Percentiles rank a stretch among this genome's conserved stretches.
Evolutionary conservation across 2,113 vertebrate species (phyloP).

Genomic region (Synodontis membranacea): DNA sequence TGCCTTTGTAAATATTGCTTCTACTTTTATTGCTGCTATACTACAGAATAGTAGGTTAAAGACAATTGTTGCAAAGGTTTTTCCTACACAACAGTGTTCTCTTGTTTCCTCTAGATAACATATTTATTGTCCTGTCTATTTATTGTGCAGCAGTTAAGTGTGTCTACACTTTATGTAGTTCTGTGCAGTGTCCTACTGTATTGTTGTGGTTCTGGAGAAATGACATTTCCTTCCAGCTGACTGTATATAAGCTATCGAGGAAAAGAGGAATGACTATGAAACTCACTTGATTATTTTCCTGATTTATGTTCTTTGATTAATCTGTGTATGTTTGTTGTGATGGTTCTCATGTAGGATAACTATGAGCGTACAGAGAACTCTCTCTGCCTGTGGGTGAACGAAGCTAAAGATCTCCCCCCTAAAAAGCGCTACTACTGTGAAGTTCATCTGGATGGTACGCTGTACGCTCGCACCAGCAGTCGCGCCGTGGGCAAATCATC

Average conservation of each 20-base stretch:
- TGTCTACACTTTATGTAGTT: not conserved
- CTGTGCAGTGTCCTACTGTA: not conserved
- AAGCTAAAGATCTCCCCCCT: conserved; percentile 83
- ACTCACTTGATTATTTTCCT: not conserved
- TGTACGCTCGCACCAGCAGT: conserved; percentile 84
- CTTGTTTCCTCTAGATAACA: too few relatives aligned
- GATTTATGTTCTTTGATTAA: not conserved
- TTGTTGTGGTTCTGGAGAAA: not conserved
- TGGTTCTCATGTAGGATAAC: conserved; percentile 77
- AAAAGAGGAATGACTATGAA: not conserved
- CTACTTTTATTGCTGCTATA: not conserved
- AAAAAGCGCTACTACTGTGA: conserved; percentile 81
- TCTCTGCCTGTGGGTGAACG: conserved; percentile 88
- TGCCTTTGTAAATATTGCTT: not conserved
- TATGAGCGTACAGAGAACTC: conserved; percentile 82
- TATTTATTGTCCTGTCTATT: not conserved
- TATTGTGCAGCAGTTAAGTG: not conserved
- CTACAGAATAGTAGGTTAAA: not conserved
- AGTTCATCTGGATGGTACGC: conserved; percentile 81
- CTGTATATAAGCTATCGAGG: not conserved
- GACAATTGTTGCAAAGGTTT: not conserved
- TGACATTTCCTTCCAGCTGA: not conserved
- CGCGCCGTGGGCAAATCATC: conserved; percentile 64
- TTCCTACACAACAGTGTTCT: not conserved
- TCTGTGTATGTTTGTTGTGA: not conserved